These are phyloP conservation scores for Creontiades dilutus DNA, from an alignment of 2,888 invertebrate genomes.

Conservation along the genomic window DNA sequence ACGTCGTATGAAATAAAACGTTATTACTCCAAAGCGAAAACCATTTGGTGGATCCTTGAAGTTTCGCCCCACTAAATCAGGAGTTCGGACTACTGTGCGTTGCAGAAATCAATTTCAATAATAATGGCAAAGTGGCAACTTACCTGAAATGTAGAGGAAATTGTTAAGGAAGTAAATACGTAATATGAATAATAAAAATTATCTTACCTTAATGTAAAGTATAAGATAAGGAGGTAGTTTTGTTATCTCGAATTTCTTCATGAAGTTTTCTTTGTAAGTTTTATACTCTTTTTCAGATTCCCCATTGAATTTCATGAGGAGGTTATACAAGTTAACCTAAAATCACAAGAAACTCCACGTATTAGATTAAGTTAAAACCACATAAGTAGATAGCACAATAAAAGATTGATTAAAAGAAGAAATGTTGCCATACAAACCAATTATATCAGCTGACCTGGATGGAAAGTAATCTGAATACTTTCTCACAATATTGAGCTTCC, in stretches of 20 bases:
- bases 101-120: too few relatives aligned
- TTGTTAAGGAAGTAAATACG: slow-evolving; percentile 28
- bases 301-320: slow-evolving; percentile 98
- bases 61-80: too few relatives aligned
- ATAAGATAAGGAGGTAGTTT: slow-evolving; percentile 96
- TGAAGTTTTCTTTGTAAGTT: slow-evolving; percentile 98
- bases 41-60: too few relatives aligned
- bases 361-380: not conserved
- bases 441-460: not conserved
- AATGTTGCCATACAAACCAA: slow-evolving; percentile 45
- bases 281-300: slow-evolving; percentile 98
- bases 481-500: slow-evolving; percentile 49
- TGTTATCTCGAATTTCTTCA: slow-evolving; percentile 97
- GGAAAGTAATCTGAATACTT: slow-evolving; percentile 29
- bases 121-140: not conserved
- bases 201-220: slow-evolving; percentile 90
- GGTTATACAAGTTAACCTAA: slow-evolving; percentile 93
- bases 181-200: not conserved
- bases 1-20: too few relatives aligned
- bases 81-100: too few relatives aligned
- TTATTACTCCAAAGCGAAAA: too few relatives aligned
- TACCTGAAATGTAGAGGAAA: not conserved
- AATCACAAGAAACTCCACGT: slow-evolving; percentile 73
- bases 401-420: not conserved
- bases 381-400: not conserved